Evolutionary conservation across 2,888 invertebrate species (phyloP).

Genomic region (Noctua janthe): DNA sequence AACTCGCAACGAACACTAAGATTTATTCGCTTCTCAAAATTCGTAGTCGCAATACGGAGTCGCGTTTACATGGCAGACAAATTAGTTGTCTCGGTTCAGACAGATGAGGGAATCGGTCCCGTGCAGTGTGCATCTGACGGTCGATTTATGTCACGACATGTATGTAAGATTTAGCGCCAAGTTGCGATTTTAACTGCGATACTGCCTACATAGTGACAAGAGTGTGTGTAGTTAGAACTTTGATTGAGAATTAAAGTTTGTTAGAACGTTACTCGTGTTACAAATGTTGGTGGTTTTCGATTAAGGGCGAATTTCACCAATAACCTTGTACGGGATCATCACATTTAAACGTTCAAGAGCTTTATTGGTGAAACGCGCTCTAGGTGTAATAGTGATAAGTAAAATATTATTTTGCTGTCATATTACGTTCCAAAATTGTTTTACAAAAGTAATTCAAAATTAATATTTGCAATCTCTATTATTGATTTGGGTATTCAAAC

Average conservation of each 20-base stretch:
- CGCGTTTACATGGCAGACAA: constrained; percentile 81
- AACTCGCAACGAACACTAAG: constrained; percentile 62
- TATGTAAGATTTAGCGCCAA: constrained; percentile 70
- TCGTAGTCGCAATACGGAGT: constrained; percentile 72
- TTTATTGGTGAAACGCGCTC: neutral
- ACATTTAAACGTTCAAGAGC: neutral
- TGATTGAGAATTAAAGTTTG: constrained; percentile 33
- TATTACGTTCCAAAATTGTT: neutral
- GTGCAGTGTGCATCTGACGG: constrained; percentile 74
- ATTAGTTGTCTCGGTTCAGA: constrained; percentile 84
- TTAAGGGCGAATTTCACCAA: neutral
- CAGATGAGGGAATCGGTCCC: constrained; percentile 78
- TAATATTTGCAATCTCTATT: neutral
- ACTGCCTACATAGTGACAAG: constrained; percentile 40
- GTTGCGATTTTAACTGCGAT: constrained; percentile 71
- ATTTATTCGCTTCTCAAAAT: constrained; percentile 78
- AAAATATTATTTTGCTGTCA: neutral
- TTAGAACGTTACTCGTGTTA: neutral
- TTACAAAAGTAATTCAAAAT: neutral
- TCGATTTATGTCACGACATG: constrained; percentile 76
- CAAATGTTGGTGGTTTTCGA: neutral
- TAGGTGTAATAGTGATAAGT: neutral
- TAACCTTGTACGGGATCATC: neutral
- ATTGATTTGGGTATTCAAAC: neutral
- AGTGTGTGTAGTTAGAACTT: constrained; percentile 25